A percentile compares a stretch with the other conserved stretches of the same genome.
Evolutionary conservation across 2,888 invertebrate species (phyloP).

Genomic region (Altica lythri): DNA sequence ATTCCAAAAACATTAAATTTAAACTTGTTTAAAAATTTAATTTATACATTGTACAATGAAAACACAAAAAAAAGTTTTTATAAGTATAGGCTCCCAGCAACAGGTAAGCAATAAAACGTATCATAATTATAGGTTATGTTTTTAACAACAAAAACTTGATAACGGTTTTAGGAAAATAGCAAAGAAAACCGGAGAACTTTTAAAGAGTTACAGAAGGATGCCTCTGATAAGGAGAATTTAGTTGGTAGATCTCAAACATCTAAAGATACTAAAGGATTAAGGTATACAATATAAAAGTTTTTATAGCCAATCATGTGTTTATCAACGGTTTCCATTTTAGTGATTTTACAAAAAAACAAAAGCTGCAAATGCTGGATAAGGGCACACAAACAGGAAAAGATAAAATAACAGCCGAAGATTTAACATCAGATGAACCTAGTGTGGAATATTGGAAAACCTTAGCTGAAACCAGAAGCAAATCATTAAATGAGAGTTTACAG

Average conservation of each 20-base stretch:
- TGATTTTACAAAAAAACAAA: constrained; percentile 47
- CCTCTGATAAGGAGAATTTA: constrained; percentile 77
- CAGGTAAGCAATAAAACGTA: constrained; percentile 44
- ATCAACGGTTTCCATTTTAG: too few species aligned
- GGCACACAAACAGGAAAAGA: constrained; percentile 64
- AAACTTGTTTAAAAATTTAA: too few species aligned
- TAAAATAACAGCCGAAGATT: constrained; percentile 68
- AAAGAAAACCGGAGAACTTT: constrained; percentile 68
- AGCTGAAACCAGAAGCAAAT: constrained; percentile 74
- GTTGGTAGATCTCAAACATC: constrained; percentile 64
- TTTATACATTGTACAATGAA: constrained; percentile 43
- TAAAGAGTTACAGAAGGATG: constrained; percentile 74
- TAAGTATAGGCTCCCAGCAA: constrained; percentile 48
- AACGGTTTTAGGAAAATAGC: constrained; percentile 61
- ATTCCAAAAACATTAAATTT: too few species aligned
- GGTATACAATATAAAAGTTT: too few species aligned
- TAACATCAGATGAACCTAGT: constrained; percentile 72
- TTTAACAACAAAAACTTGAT: constrained; percentile 9
- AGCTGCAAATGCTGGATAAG: constrained; percentile 61
- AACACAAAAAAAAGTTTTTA: constrained; percentile 48
- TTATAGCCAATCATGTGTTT: too few species aligned
- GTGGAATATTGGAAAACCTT: constrained; percentile 77
- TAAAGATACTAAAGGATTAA: constrained; percentile 45
- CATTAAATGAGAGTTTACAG: constrained; percentile 71
- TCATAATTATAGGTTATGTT: constrained; percentile 36